Conservation (phyloP, 2,888 invertebrate species). For the Ochropacha duplaris region DNA sequence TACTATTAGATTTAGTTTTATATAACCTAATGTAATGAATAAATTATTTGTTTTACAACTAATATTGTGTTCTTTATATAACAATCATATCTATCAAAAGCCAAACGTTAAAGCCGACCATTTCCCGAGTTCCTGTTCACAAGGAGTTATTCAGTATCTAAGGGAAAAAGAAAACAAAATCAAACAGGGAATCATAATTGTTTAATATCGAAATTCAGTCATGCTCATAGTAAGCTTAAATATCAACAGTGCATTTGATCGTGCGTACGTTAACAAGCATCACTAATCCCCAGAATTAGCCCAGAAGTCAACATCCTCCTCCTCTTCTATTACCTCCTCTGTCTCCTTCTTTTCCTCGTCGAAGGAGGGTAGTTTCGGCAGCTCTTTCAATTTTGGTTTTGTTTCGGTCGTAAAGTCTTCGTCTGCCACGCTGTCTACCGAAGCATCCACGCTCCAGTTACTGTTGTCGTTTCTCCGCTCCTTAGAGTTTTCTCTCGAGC, state of each 20-base stretch:
- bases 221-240: slow-evolving; percentile 70
- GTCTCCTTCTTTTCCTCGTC: slow-evolving; percentile 67
- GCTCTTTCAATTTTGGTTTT: slow-evolving; percentile 49
- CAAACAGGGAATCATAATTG: slow-evolving; percentile 54
- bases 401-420: slow-evolving; percentile 41
- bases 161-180: slow-evolving; percentile 62
- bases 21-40: background rate
- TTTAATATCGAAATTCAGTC: slow-evolving; percentile 74
- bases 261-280: slow-evolving; percentile 56
- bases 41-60: too few species aligned
- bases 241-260: slow-evolving; percentile 43
- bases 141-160: slow-evolving; percentile 48
- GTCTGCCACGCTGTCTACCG: slow-evolving; percentile 45
- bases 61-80: slow-evolving; percentile 1
- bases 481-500: slow-evolving; percentile 68
- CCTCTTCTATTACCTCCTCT: slow-evolving; percentile 72
- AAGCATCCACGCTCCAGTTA: slow-evolving; percentile 56
- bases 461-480: slow-evolving; percentile 58
- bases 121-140: slow-evolving; percentile 42
- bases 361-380: slow-evolving; percentile 67
- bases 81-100: slow-evolving; percentile 38
- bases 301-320: slow-evolving; percentile 72
- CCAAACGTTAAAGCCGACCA: slow-evolving; percentile 62
- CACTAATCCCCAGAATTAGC: slow-evolving; percentile 70
- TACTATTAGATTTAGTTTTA: too few species aligned